A percentile compares a stretch with the other conserved stretches of the same genome.
Conservation (phyloP, 2,797 vertebrate genomes). For the Lepus oiostolus region DNA sequence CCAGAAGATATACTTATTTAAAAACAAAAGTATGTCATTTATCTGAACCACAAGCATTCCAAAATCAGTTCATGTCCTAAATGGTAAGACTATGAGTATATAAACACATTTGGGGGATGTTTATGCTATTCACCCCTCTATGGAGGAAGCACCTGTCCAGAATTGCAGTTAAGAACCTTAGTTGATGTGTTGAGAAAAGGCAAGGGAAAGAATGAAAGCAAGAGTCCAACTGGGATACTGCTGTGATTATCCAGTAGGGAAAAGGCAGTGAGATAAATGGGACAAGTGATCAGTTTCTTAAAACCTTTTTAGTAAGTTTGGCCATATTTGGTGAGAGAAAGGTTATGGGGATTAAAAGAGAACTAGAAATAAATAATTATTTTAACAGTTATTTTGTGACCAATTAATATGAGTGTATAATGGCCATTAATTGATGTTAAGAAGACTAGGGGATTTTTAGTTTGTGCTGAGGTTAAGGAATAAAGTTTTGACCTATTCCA, state of each 20-base stretch:
- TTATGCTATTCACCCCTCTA: neutral
- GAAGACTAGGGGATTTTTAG: neutral
- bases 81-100: neutral
- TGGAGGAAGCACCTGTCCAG: neutral
- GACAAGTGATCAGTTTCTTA: neutral
- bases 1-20: neutral
- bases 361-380: neutral
- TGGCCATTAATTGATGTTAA: neutral
- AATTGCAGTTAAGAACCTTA: neutral
- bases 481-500: neutral
- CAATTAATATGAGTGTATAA: neutral
- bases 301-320: neutral
- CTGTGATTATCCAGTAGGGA: too few species aligned
- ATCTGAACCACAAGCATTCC: neutral
- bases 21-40: neutral
- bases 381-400: neutral
- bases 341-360: neutral
- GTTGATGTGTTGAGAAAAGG: neutral
- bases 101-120: neutral
- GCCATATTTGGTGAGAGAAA: neutral
- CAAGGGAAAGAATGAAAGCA: neutral
- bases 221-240: neutral
- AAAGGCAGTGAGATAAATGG: rapidly evolving
- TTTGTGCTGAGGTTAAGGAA: neutral
- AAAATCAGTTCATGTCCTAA: neutral